Percentiles rank a stretch among this genome's conserved stretches.
Conservation (phyloP, 2,888 invertebrate species). For the Lasioglossum figueresi region DNA sequence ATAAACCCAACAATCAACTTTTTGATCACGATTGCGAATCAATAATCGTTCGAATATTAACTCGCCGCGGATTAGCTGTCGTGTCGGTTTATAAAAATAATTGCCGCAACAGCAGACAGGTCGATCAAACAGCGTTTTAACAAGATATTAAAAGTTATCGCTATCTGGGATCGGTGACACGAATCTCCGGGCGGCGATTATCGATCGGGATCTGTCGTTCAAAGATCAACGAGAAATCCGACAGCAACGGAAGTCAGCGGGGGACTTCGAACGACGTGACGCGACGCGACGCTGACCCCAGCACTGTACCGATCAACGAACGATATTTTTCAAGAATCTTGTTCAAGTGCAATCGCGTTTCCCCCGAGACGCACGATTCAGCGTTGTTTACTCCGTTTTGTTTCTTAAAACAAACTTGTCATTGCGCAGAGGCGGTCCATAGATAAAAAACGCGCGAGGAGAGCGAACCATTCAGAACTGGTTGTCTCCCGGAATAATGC, state of each 20-base stretch:
- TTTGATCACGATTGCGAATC: neutral
- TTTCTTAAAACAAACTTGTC: too few relatives aligned
- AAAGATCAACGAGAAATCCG: neutral
- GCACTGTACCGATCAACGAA: neutral
- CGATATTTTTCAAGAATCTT: neutral
- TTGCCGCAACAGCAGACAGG: neutral
- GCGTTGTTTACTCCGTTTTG: neutral
- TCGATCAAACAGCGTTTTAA: neutral
- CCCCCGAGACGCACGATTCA: neutral
- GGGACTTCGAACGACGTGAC: neutral
- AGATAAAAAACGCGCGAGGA: neutral
- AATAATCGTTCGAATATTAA: neutral
- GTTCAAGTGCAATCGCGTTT: neutral
- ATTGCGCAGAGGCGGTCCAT: neutral
- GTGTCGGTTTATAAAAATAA: neutral
- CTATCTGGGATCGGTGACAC: neutral
- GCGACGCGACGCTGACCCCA: neutral
- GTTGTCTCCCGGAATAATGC: neutral
- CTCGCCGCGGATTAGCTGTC: neutral
- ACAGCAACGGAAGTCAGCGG: neutral
- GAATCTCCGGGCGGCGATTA: constrained; percentile 3
- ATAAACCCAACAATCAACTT: neutral
- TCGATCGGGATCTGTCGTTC: neutral
- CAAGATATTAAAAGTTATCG: neutral
- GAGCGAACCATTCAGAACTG: neutral